Evolutionary conservation across 2,888 invertebrate species (phyloP).

Genomic region (Copidosoma aretas): DNA sequence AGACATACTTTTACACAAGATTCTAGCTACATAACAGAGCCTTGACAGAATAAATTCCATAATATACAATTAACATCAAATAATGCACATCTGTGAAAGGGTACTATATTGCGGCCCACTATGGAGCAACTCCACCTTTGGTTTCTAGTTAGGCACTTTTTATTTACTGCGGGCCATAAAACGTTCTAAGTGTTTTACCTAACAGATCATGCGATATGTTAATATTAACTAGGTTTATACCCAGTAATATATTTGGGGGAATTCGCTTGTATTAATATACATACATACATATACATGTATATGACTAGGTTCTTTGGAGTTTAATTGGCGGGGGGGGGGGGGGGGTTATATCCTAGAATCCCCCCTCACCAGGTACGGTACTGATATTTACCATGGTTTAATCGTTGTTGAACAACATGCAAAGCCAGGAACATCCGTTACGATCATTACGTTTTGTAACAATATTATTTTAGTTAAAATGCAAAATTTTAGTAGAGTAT

Average conservation of each 20-base stretch:
- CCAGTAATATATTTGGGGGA: too few relatives aligned
- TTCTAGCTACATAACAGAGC: slow-evolving; percentile 6
- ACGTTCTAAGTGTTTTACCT: slow-evolving; percentile 3
- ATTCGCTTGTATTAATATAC: too few relatives aligned
- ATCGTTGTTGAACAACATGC: not conserved
- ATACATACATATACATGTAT: too few relatives aligned
- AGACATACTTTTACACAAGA: not conserved
- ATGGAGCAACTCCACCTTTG: not conserved
- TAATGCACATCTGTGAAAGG: not conserved
- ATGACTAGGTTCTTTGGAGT: too few relatives aligned
- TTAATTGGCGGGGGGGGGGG: too few relatives aligned
- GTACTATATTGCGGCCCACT: slow-evolving; percentile 6
- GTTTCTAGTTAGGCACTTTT: not conserved
- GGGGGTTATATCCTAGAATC: too few relatives aligned
- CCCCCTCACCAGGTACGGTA: too few relatives aligned
- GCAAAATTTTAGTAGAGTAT: not conserved
- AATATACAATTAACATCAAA: not conserved
- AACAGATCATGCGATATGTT: slow-evolving; percentile 5
- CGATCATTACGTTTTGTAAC: not conserved
- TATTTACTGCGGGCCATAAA: slow-evolving; percentile 12
- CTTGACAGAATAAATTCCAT: not conserved
- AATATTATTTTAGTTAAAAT: not conserved
- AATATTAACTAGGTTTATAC: too few relatives aligned
- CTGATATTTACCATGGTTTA: too few relatives aligned
- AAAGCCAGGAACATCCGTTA: not conserved